These are phyloP conservation scores for Anguilla obscura DNA, from an alignment of 2,797 vertebrate genomes.

Conservation along the genomic window DNA sequence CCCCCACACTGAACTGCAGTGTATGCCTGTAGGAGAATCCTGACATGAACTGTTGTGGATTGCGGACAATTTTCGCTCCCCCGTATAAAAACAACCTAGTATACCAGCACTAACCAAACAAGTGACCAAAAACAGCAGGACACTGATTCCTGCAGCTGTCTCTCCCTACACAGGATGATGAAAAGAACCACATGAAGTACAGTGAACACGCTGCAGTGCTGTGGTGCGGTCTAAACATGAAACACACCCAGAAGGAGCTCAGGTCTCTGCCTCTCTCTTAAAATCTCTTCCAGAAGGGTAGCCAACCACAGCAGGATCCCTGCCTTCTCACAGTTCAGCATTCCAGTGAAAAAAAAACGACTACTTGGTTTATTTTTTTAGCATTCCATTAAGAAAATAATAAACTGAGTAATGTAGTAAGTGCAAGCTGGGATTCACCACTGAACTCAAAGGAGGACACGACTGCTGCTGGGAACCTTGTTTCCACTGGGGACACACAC, in stretches of 20 bases:
- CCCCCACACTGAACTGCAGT: neutral
- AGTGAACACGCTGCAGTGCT: slow-evolving; percentile 34
- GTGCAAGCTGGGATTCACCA: neutral
- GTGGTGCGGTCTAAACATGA: slow-evolving; percentile 35
- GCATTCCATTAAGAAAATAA: slow-evolving; percentile 10
- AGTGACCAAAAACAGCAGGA: neutral
- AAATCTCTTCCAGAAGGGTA: slow-evolving; percentile 19
- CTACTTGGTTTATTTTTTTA: neutral
- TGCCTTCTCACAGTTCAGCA: neutral
- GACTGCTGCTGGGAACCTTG: neutral
- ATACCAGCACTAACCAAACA: neutral
- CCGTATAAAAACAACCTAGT: neutral
- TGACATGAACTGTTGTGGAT: slow-evolving; percentile 1
- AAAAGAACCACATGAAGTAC: slow-evolving; percentile 45
- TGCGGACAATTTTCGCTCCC: neutral
- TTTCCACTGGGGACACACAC: neutral
- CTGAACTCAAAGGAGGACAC: neutral
- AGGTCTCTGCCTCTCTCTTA: slow-evolving; percentile 24
- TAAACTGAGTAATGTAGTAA: neutral
- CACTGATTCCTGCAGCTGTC: neutral
- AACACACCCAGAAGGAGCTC: slow-evolving; percentile 39
- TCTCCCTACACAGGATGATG: slow-evolving; percentile 26
- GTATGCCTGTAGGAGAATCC: neutral
- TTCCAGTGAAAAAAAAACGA: neutral
- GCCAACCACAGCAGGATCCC: slow-evolving; percentile 16